Conservation (phyloP, 2,888 invertebrate species). For the Xanthorhoe spadicearia region DNA sequence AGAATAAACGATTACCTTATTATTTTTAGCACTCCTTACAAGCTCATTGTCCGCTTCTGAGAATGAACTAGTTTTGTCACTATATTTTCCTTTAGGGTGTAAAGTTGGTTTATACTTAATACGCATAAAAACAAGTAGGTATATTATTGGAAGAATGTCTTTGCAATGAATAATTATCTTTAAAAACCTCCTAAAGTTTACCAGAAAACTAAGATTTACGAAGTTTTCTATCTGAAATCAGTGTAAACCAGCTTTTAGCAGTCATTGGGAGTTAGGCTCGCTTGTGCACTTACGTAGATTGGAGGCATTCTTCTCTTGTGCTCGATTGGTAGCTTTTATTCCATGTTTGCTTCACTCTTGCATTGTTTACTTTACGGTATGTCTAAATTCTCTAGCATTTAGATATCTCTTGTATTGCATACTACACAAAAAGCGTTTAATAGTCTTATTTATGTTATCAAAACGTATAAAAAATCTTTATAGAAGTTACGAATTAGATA, state of each 20-base stretch:
- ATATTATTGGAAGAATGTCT: too few species aligned
- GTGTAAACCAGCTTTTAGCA: slow-evolving; percentile 36
- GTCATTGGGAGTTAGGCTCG: slow-evolving; percentile 61
- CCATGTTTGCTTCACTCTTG: slow-evolving; percentile 26
- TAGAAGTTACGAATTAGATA: too few species aligned
- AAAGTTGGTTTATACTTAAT: too few species aligned
- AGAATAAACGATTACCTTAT: too few species aligned
- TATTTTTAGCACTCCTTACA: too few species aligned
- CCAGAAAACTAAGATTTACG: not conserved
- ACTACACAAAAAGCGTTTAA: slow-evolving; percentile 1
- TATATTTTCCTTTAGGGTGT: too few species aligned
- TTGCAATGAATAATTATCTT: not conserved
- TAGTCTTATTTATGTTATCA: not conserved
- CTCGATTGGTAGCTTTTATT: slow-evolving; percentile 67
- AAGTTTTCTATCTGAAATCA: slow-evolving; percentile 17
- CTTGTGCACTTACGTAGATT: slow-evolving; percentile 74
- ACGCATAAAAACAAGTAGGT: too few species aligned
- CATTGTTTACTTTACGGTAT: slow-evolving; percentile 21
- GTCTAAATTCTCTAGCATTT: slow-evolving; percentile 14
- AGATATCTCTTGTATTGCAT: slow-evolving; percentile 5
- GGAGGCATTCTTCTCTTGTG: slow-evolving; percentile 60
- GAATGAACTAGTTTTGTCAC: too few species aligned
- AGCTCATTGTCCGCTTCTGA: too few species aligned
- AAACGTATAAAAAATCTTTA: too few species aligned
- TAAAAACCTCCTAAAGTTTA: not conserved